Evolutionary conservation across 2,888 invertebrate species (phyloP).

Genomic region (Chrysopilus asiliformis): DNA sequence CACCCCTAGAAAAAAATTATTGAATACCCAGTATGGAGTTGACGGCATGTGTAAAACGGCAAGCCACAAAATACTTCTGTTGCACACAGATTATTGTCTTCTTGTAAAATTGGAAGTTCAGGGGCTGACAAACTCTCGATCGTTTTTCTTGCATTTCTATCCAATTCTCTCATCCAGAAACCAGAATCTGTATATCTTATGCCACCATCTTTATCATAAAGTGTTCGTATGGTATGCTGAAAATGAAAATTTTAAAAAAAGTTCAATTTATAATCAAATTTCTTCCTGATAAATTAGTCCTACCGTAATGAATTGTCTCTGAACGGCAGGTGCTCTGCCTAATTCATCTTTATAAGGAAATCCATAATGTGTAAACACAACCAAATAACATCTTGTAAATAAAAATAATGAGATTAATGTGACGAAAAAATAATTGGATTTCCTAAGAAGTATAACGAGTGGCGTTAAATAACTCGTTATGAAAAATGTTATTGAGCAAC

Average conservation of each 20-base stretch:
- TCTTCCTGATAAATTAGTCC: constrained; percentile 13
- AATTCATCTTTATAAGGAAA: constrained; percentile 41
- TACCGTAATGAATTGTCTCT: constrained; percentile 41
- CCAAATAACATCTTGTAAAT: constrained; percentile 23
- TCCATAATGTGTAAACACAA: constrained; percentile 35
- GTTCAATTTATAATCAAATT: not conserved
- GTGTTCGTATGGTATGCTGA: constrained; percentile 24
- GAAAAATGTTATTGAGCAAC: constrained; percentile 30
- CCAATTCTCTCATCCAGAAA: constrained; percentile 25
- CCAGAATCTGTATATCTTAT: constrained; percentile 26
- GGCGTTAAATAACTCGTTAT: constrained; percentile 31
- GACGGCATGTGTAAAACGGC: constrained; percentile 22
- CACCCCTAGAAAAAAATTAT: too few relatives aligned
- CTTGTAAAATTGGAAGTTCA: constrained; percentile 22
- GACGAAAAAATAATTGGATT: constrained; percentile 20
- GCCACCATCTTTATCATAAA: constrained; percentile 24
- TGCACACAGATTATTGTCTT: constrained; percentile 22
- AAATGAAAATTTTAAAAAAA: constrained; percentile 1
- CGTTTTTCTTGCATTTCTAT: constrained; percentile 25
- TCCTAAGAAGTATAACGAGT: constrained; percentile 23
- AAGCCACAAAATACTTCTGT: constrained; percentile 25
- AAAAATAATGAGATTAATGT: constrained; percentile 21
- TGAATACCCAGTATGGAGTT: constrained; percentile 22
- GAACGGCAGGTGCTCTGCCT: constrained; percentile 28
- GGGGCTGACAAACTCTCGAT: constrained; percentile 26